A percentile compares a stretch with the other conserved stretches of the same genome.
These are phyloP conservation scores for Mionectes olivaceus DNA, from an alignment of 2,797 vertebrate genomes.

Conservation along the genomic window DNA sequence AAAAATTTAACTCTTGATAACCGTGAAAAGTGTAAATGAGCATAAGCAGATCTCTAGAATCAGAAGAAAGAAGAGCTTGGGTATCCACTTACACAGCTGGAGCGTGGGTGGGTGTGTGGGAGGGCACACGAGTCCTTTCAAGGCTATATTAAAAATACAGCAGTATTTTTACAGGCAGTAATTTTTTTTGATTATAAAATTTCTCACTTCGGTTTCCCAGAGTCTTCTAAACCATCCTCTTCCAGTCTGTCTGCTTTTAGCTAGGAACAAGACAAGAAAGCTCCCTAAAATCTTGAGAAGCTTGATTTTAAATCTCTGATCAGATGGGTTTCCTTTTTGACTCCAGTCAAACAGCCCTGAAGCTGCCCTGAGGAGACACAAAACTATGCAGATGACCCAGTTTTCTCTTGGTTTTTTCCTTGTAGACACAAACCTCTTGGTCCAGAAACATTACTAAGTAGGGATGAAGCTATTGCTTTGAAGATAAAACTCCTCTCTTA, in stretches of 20 bases:
- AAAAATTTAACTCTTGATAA: neutral
- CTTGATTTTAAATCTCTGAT: neutral
- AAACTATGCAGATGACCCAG: neutral
- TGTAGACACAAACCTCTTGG: neutral
- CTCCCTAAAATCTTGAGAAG: neutral
- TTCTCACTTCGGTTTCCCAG: neutral
- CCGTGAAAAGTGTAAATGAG: neutral
- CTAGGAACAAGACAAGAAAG: neutral
- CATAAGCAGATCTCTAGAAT: neutral
- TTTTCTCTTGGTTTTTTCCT: neutral
- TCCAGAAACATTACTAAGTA: neutral
- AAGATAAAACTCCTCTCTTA: neutral
- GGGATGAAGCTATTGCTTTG: neutral
- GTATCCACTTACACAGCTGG: neutral
- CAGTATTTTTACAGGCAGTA: neutral
- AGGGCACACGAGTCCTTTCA: neutral
- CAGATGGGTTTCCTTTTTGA: neutral
- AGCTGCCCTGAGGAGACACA: neutral
- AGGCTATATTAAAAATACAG: neutral
- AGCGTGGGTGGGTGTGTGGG: conserved; percentile 20
- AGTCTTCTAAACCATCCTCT: neutral
- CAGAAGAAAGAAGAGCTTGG: neutral
- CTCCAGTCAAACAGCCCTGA: neutral
- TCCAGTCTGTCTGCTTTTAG: neutral
- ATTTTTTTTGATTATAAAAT: neutral